Conservation (phyloP, 2,797 vertebrate species). For the Typhlichthys eigenmanni region DNA sequence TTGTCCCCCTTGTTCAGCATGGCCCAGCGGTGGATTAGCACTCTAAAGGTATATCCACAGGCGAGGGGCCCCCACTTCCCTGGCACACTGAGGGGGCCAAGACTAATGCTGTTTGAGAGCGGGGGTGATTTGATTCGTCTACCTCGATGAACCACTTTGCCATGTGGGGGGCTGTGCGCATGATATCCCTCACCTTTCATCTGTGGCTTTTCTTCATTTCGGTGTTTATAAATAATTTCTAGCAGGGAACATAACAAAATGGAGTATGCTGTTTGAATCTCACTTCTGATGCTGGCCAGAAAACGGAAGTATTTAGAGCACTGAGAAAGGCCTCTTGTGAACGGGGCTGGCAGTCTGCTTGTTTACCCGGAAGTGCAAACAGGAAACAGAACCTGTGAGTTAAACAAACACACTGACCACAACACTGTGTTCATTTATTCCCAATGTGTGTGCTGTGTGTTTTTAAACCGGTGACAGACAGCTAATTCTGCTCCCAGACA, state of each 20-base stretch:
- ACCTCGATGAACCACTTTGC: slow-evolving; percentile 49
- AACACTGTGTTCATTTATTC: slow-evolving; percentile 50
- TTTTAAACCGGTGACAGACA: slow-evolving; percentile 47
- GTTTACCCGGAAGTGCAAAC: slow-evolving; percentile 43
- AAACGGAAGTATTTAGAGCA: slow-evolving; percentile 25
- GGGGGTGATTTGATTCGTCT: slow-evolving; percentile 48
- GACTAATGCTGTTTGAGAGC: slow-evolving; percentile 57
- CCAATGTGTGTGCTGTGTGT: slow-evolving; percentile 35
- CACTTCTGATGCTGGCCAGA: slow-evolving; percentile 36
- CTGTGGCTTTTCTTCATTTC: background rate
- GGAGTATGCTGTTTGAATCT: slow-evolving; percentile 1
- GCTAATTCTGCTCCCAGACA: slow-evolving; percentile 50
- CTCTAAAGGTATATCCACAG: slow-evolving; percentile 52
- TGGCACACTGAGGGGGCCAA: slow-evolving; percentile 41
- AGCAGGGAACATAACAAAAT: slow-evolving; percentile 15
- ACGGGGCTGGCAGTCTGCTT: slow-evolving; percentile 49
- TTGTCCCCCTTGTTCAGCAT: slow-evolving; percentile 48
- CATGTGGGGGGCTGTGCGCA: slow-evolving; percentile 12
- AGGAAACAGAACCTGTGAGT: slow-evolving; percentile 48
- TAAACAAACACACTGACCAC: slow-evolving; percentile 52
- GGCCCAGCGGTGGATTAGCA: slow-evolving; percentile 58
- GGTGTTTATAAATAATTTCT: slow-evolving; percentile 9
- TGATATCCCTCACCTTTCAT: slow-evolving; percentile 10
- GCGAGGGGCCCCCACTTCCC: slow-evolving; percentile 49
- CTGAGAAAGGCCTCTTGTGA: slow-evolving; percentile 38